Base-by-base conservation (phyloP, 1,140 invertebrate genomes). In the Temnothorax longispinosus region DNA sequence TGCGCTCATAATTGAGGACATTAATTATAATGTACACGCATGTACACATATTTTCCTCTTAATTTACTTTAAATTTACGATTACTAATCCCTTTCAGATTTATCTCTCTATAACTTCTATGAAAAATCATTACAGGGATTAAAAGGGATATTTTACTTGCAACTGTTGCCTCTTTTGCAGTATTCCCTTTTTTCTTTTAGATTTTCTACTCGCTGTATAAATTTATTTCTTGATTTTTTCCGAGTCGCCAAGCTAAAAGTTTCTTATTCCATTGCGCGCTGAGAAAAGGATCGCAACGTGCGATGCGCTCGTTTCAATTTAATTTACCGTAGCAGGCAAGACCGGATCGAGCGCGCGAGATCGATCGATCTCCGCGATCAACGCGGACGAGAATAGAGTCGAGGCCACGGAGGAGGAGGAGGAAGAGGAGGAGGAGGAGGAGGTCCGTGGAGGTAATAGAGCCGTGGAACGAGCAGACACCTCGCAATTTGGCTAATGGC, bases 401-500 rank as follows among this genome's bases (percentile, higher is more conserved):
- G 80, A 75, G 80, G 80, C 71, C 80, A 84, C 21, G 50, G 50
- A 41, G 52, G 11, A 35, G 52, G 11, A 35, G 35, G n/a, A 32
- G 80, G 11, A 27, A 21, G n/a, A 32, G 80, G 1, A 27, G 50
- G 50, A 56, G 50, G 50, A 56, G 52, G 11, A 35, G 35, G n/a
- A 32, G 80, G 11, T 35, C 67, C 52, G 67, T 44, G 91, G 90
- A 93, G 92, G 93, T 94, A 94, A 94, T 94, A 94, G 93, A 94
- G 92, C 93, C 93, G 90, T 93, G 93, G 93, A 94, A 94, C 94
- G 93, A 94, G 93, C 92, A 94, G 93, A 94, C 94, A 94, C 93
- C 93, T 94, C 91, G 93, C 93, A 94, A 94, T 94, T 94, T 94
- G 92, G 94, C 92, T 94, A 94, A 94, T 94, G 93, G 94, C 91